Conservation (phyloP, 1,140 invertebrate genomes). For the Drosophila hydei region DNA sequence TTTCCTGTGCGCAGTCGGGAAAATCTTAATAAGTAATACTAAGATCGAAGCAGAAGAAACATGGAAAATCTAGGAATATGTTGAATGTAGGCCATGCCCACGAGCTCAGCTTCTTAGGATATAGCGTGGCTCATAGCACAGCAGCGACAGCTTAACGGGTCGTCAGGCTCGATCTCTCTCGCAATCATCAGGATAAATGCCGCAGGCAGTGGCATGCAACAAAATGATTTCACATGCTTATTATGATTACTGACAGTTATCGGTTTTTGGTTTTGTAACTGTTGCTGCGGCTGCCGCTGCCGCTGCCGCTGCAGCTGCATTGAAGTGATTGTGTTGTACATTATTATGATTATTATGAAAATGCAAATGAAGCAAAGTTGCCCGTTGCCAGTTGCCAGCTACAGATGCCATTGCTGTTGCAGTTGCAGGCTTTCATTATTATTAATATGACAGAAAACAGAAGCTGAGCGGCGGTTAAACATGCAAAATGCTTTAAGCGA, state of each 20-base stretch:
- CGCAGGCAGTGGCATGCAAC: constrained; percentile 49
- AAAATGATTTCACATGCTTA: constrained; percentile 63
- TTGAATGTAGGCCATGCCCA: too few relatives aligned
- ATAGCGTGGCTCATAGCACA: too few relatives aligned
- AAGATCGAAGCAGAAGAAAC: too few relatives aligned
- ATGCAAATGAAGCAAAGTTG: constrained; percentile 73
- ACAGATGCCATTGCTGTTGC: constrained; percentile 17
- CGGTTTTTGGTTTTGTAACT: constrained; percentile 1
- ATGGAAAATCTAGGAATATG: too few relatives aligned
- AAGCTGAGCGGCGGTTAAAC: constrained; percentile 39
- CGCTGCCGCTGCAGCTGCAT: constrained; percentile 3
- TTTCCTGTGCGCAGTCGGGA: too few relatives aligned
- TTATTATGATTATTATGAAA: constrained; percentile 80
- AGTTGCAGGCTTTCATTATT: constrained; percentile 54
- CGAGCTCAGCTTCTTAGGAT: too few relatives aligned
- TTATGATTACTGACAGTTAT: constrained; percentile 58
- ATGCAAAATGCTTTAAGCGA: constrained; percentile 74
- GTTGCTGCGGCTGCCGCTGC: not conserved
- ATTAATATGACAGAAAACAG: constrained; percentile 50
- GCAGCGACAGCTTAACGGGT: constrained; percentile 33
- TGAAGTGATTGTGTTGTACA: constrained; percentile 42
- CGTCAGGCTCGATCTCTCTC: constrained; percentile 26
- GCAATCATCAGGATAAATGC: constrained; percentile 35
- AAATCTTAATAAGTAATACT: too few relatives aligned
- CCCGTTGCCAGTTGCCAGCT: constrained; percentile 20